Evolutionary conservation across 1,140 invertebrate genomes (phyloP).

Genomic region (Homarus americanus): DNA sequence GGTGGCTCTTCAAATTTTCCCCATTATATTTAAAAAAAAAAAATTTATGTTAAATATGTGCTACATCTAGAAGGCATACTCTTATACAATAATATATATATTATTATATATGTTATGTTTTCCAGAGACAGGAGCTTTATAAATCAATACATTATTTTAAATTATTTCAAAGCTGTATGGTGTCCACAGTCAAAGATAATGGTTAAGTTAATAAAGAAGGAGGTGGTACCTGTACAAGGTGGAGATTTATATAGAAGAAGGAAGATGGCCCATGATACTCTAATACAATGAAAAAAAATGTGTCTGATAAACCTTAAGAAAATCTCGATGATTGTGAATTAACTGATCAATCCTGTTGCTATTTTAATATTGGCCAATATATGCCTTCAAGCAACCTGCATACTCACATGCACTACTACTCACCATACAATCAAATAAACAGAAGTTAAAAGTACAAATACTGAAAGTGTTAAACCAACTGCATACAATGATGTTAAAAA

Average conservation of each 20-base stretch:
- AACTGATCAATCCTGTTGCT: not conserved
- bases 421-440: not conserved
- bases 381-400: not conserved
- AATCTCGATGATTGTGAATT: no score
- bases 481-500: not conserved
- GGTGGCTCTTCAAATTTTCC: not conserved
- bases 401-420: not conserved
- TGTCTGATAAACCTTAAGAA: no score
- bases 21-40: not conserved
- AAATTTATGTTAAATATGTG: not conserved
- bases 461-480: not conserved
- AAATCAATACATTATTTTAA: not conserved
- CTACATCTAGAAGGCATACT: not conserved
- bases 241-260: not conserved
- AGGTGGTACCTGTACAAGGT: not conserved
- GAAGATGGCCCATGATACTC: not conserved
- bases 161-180: not conserved
- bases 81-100: not conserved
- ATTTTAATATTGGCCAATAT: not conserved
- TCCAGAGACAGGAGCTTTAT: not conserved
- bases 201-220: not conserved
- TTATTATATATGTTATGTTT: not conserved
- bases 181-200: not conserved
- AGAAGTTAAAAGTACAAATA: not conserved
- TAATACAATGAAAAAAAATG: not conserved